These are phyloP conservation scores for Drosophila aldrichi DNA, from an alignment of 2,888 invertebrate species.

Conservation along the genomic window DNA sequence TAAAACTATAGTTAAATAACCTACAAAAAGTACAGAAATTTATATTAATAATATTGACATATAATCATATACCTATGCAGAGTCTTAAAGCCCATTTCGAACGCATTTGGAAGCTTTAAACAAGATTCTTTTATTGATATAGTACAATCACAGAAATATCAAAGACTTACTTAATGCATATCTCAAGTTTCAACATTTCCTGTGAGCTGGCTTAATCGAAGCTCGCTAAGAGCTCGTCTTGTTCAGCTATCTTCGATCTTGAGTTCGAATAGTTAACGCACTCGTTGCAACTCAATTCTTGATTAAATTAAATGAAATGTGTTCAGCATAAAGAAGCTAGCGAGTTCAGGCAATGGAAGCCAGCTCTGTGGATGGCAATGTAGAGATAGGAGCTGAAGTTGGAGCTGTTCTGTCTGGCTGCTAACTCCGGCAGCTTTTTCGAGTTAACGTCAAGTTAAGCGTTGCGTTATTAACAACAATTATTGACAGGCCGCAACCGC, in stretches of 20 bases:
- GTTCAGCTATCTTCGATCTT: background rate
- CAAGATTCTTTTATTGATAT: background rate
- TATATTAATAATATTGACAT: background rate
- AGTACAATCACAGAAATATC: background rate
- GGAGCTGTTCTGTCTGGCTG: background rate
- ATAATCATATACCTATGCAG: too few relatives aligned
- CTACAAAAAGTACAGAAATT: too few relatives aligned
- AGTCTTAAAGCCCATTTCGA: background rate
- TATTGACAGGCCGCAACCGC: constrained; percentile 54
- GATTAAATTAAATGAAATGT: constrained; percentile 21
- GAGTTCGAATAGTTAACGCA: constrained; percentile 5
- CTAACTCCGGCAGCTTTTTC: constrained; percentile 44
- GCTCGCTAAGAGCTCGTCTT: background rate
- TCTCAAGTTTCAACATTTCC: background rate
- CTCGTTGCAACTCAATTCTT: constrained; percentile 18
- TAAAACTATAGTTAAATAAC: too few relatives aligned
- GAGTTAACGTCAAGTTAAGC: constrained; percentile 65
- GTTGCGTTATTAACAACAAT: constrained; percentile 74
- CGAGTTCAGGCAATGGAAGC: background rate
- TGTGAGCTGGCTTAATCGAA: background rate
- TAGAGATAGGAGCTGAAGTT: background rate
- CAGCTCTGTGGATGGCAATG: background rate
- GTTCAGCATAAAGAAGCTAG: constrained; percentile 2
- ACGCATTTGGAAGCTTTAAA: background rate
- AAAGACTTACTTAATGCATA: background rate